A percentile compares a stretch with the other conserved stretches of the same genome.
These are phyloP conservation scores for Corydoras maculifer DNA, from an alignment of 2,113 vertebrate species.

Conservation along the genomic window DNA sequence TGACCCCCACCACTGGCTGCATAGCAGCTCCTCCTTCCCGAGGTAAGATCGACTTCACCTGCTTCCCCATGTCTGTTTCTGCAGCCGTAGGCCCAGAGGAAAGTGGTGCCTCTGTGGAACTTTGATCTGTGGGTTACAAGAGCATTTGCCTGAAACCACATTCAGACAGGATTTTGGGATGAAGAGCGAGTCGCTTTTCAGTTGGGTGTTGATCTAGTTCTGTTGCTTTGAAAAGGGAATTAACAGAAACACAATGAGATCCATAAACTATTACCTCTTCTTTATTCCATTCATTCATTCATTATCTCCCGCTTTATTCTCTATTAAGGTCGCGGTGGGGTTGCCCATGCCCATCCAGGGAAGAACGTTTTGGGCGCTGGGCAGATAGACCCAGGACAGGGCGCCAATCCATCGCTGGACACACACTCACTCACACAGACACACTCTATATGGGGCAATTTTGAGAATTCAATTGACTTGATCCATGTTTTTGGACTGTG, in stretches of 20 bases:
- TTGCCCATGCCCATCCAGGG: no score
- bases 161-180: constrained; percentile 17
- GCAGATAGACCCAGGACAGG: no score
- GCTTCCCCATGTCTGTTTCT: constrained; percentile 52
- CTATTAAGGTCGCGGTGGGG: no score
- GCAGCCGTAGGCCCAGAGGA: constrained; percentile 2
- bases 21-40: constrained; percentile 63
- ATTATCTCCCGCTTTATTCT: no score
- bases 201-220: no score
- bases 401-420: no score
- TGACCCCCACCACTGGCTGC: constrained; percentile 80
- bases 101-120: constrained; percentile 17
- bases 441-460: no score
- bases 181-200: background rate
- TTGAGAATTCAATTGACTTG: no score
- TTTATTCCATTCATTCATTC: no score
- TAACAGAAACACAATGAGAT: background rate
- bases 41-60: constrained; percentile 52
- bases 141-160: constrained; percentile 21
- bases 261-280: background rate
- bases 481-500: no score
- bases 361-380: no score
- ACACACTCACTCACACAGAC: no score
- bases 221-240: background rate
- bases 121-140: constrained; percentile 45